Base-by-base conservation (phyloP, 2,113 vertebrate species). In the Paracanthobrama guichenoti region DNA sequence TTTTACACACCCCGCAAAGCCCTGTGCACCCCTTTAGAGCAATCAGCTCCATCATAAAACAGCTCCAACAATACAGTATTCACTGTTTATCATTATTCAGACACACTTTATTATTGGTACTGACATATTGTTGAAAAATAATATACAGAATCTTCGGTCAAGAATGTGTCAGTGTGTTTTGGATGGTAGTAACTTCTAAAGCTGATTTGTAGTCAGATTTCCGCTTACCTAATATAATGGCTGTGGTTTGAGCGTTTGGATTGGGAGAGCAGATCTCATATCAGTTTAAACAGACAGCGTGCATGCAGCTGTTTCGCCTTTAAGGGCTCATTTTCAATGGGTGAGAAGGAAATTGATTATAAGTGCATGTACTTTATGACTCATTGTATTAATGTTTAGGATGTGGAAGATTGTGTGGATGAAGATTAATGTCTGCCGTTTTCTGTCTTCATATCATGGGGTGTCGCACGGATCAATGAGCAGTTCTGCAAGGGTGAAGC, bases 1-100 rank as follows among this genome's bases (percentile, higher is more conserved):
- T 87, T 83, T 81, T 20, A 69, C 79, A 83, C 81, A 62, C 76
- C 74, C 86, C 82, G 57, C 53, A 55, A 83, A 69, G 62, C 26
- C 6, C 60, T 69, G 28, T 4, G 3, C 75, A 22, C 53, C 53
- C 53, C 53, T 55, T 55, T 55, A 55, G 18, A 55, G 18, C 53
- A 55, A 55, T 55, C 53, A 28, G 59, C 12, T 48, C 62, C 83
- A 86, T 86, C 84, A 87, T 75, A 31, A 76, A 44, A 75, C 39
- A 39, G 39, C 53, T 71, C 69, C 82, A 62, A 75, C 42, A 64
- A 6, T 48, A 44, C 42, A 57, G 18, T 50, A 60, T 77, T 84
- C 64, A 67, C 42, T 84, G 69, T 35, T 59, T 42, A 66, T 31
- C 12, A 44, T 84, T 60, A 62, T 78, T 14, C 76, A 84, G 44